Percentiles rank a stretch among this genome's conserved stretches.
Conservation (phyloP, 2,797 vertebrate species). For the Poecilia velifera region DNA sequence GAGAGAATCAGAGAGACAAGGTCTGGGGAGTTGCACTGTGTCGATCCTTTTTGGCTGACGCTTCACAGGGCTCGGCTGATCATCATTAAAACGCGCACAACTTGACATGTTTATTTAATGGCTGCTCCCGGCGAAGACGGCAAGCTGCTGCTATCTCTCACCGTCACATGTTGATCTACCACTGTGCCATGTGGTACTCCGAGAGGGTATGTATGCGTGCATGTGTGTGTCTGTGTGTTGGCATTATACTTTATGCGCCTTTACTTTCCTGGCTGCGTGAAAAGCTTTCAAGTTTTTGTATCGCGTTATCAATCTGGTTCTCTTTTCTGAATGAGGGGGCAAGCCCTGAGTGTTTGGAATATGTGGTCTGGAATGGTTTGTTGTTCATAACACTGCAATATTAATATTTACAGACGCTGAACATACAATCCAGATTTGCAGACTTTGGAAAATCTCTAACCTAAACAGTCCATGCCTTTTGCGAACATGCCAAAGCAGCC, state of each 20-base stretch:
- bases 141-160: slow-evolving; percentile 81
- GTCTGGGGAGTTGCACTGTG: slow-evolving; percentile 79
- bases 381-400: slow-evolving; percentile 39
- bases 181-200: slow-evolving; percentile 68
- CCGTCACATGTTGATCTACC: slow-evolving; percentile 80
- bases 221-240: slow-evolving; percentile 30
- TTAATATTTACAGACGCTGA: slow-evolving; percentile 49
- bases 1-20: slow-evolving; percentile 52
- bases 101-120: slow-evolving; percentile 85
- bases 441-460: slow-evolving; percentile 45
- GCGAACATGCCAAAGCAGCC: slow-evolving; percentile 42
- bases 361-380: slow-evolving; percentile 42
- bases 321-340: slow-evolving; percentile 26
- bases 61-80: slow-evolving; percentile 81
- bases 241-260: slow-evolving; percentile 55
- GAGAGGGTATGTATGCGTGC: slow-evolving; percentile 20
- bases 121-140: slow-evolving; percentile 79
- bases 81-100: slow-evolving; percentile 81
- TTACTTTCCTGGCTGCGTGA: slow-evolving; percentile 37
- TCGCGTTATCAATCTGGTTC: slow-evolving; percentile 2
- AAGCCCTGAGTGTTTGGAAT: slow-evolving; percentile 48
- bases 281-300: slow-evolving; percentile 24
- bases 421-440: slow-evolving; percentile 36
- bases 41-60: slow-evolving; percentile 79
- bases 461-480: slow-evolving; percentile 56